A percentile compares a stretch with the other conserved stretches of the same genome.
Evolutionary conservation across 30 jellyfish, hydroid and myxozoan genomes (phyloP).

Genomic region (Sanderia malayensis): DNA sequence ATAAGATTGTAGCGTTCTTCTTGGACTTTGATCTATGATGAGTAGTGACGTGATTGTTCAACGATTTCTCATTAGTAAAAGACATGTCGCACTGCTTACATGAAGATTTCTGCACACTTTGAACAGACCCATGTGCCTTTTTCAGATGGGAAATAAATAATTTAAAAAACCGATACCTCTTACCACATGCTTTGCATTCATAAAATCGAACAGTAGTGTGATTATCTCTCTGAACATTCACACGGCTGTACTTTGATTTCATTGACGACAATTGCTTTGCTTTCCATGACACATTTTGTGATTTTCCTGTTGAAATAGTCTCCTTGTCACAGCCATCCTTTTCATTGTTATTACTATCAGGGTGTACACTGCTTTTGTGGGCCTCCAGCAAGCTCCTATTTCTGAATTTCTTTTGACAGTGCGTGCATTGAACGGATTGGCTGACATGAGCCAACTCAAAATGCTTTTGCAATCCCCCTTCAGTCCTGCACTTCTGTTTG

Average conservation of each 20-base stretch:
- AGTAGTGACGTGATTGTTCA: neutral
- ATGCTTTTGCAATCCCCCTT: conserved; percentile 48
- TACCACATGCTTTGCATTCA: neutral
- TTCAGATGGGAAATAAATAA: neutral
- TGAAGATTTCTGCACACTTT: neutral
- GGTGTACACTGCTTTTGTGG: neutral
- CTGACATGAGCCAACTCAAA: conserved; percentile 34
- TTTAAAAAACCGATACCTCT: neutral
- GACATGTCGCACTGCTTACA: neutral
- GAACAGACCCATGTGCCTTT: neutral
- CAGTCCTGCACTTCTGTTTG: conserved; percentile 53
- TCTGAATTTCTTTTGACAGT: conserved; percentile 10
- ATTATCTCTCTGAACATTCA: too few species aligned
- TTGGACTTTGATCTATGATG: neutral
- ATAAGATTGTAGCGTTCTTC: too few species aligned
- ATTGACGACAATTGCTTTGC: too few species aligned
- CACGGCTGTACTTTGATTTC: too few species aligned
- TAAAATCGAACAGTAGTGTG: neutral
- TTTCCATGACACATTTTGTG: too few species aligned
- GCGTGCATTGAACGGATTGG: neutral
- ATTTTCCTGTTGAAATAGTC: too few species aligned
- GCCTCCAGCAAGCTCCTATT: neutral
- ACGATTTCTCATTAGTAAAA: neutral
- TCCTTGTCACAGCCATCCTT: neutral
- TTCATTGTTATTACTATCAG: neutral